phyloP scores from a whole-genome alignment of 2,113 vertebrate species.

The Stigmatopora nigra region DNA sequence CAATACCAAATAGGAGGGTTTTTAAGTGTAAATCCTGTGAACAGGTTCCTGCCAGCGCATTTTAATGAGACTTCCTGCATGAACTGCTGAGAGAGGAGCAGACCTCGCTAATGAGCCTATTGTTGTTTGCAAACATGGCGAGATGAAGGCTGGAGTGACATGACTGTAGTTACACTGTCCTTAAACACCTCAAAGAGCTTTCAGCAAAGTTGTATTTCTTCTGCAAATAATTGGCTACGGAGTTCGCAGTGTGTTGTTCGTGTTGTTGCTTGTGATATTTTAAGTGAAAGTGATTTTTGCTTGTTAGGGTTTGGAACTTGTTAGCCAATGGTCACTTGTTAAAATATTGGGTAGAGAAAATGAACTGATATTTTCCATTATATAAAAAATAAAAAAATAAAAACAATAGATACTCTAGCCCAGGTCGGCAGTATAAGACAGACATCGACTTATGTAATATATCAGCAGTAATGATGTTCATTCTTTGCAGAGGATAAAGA shows the following conservation, averaged over 20 bases:
- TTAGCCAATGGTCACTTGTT: neutral
- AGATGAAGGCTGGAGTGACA: neutral
- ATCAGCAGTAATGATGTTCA: too few species aligned
- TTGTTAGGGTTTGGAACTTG: neutral
- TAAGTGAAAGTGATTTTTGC: neutral
- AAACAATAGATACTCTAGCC: too few species aligned
- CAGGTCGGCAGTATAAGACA: too few species aligned
- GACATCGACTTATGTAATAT: too few species aligned
- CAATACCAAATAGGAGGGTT: neutral
- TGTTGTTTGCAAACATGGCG: conserved; percentile 4
- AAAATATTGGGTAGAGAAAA: neutral
- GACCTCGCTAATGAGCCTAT: conserved; percentile 1
- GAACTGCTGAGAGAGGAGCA: neutral
- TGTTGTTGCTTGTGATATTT: neutral
- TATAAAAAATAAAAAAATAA: too few species aligned
- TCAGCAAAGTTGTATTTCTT: neutral
- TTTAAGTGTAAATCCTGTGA: neutral
- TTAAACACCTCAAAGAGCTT: neutral
- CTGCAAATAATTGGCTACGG: neutral
- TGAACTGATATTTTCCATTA: too few species aligned
- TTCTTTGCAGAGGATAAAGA: too few species aligned
- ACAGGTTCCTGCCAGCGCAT: neutral
- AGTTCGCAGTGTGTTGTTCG: neutral
- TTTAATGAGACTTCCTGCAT: neutral
- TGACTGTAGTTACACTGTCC: neutral